Base-by-base conservation (phyloP, 2,888 invertebrate species). In the Metellina segmentata region DNA sequence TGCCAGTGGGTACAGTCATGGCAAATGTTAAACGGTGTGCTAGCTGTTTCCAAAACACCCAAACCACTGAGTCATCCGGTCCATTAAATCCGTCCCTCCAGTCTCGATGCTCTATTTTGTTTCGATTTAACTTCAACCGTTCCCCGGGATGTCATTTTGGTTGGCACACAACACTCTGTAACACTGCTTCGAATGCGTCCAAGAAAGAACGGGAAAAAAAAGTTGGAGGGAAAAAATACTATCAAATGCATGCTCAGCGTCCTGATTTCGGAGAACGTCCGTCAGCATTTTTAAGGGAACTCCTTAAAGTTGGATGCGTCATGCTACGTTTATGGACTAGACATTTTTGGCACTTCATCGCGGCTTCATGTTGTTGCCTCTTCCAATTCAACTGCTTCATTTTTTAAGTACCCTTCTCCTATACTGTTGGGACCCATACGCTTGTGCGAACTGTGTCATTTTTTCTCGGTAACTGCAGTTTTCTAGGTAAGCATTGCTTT, bases 251-350 rank as follows among this genome's bases (percentile, higher is more conserved):
- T 53, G 51, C 71, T 86, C 77, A 69, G 49, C 85, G 86, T 81
- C 77, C 86, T 53, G 71, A 61, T 91, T 91, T 91, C 83, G 20
- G 20, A 82, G 87, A 83, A 83, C 82, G 87, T 77, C 82, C 83
- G 52, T 82, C 78, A 74, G 70, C 87, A 82, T 75, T 82, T 72
- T 75, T 79, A 49, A 86, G 90, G 91, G 70, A 88, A 91, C 82
- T 88, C 87, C 87, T 74, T 83, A 61, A 78, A 71, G 53, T 69
- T 9, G 53, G 75, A 69, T 87, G 82, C 83, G 83, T 87, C 87
- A 87, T 88, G 72, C 49, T 11, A 52, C 77, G 70, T 81, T 85
- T 90, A 75, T 85, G 90, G 75, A 85, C 72, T 53, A 20, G 61
- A 81, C 83, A 82, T 51, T 91, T 90, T 83, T 91, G 72, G 91